Evolutionary conservation across 2,888 invertebrate species (phyloP).

Genomic region (Drosophila kanekoi): DNA sequence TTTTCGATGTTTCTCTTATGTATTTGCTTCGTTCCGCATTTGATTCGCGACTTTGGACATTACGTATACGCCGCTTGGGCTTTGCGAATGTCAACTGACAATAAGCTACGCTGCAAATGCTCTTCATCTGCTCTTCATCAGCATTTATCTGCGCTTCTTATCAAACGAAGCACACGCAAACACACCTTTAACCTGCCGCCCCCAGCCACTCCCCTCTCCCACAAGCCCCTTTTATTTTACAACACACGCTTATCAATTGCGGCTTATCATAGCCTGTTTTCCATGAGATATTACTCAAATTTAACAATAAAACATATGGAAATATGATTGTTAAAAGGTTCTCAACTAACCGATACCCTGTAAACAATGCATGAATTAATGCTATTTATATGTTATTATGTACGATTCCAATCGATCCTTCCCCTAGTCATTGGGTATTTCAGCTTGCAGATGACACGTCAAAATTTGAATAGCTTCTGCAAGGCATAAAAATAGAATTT

Average conservation of each 20-base stretch:
- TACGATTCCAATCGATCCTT: too few relatives aligned
- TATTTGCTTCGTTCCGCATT: constrained; percentile 64
- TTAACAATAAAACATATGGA: neutral
- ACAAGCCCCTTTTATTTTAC: neutral
- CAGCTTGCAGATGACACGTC: too few relatives aligned
- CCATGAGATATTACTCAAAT: constrained; percentile 4
- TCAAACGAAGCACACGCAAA: constrained; percentile 1
- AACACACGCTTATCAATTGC: constrained; percentile 17
- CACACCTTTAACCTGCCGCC: neutral
- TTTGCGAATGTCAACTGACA: constrained; percentile 14
- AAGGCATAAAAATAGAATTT: too few relatives aligned
- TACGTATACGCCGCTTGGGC: constrained; percentile 50
- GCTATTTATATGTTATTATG: too few relatives aligned
- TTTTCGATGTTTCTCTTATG: constrained; percentile 35
- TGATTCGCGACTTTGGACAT: constrained; percentile 42
- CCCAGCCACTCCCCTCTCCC: too few relatives aligned
- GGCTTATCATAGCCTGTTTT: constrained; percentile 16
- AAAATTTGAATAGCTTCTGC: too few relatives aligned
- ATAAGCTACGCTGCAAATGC: constrained; percentile 19
- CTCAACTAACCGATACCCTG: neutral
- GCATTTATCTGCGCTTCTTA: constrained; percentile 11
- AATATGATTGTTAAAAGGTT: too few relatives aligned
- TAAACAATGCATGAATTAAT: neutral
- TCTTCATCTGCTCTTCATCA: constrained; percentile 14
- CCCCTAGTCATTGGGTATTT: too few relatives aligned